Evolutionary conservation across 2,888 invertebrate species (phyloP).

Genomic region (Microctonus aethiopoides): DNA sequence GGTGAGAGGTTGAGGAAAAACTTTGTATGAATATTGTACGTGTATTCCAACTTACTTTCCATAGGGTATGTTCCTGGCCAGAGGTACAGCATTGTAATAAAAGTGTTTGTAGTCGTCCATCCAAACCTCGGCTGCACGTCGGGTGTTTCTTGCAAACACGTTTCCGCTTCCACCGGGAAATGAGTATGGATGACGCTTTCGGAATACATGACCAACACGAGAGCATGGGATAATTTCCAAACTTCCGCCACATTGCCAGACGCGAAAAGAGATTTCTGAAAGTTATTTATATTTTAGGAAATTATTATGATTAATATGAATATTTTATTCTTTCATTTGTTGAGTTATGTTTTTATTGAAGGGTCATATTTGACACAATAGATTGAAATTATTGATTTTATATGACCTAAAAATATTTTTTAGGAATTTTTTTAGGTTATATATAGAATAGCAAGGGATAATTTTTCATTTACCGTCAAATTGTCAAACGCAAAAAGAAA

Average conservation of each 20-base stretch:
- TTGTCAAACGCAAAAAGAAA: too few species aligned
- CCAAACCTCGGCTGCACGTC: slow-evolving; percentile 98
- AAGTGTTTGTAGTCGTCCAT: slow-evolving; percentile 98
- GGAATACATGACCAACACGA: slow-evolving; percentile 92
- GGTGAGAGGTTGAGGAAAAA: not conserved
- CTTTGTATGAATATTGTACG: not conserved
- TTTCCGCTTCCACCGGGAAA: slow-evolving; percentile 98
- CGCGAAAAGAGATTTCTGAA: slow-evolving; percentile 82
- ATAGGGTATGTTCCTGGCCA: slow-evolving; percentile 88
- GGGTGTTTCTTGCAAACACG: slow-evolving; percentile 95
- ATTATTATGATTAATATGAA: not conserved
- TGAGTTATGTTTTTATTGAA: slow-evolving; percentile 67
- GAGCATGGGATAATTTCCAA: slow-evolving; percentile 98
- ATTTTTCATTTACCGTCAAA: too few species aligned
- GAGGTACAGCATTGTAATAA: slow-evolving; percentile 92
- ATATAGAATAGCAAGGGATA: too few species aligned
- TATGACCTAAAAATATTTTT: too few species aligned
- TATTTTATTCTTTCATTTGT: not conserved
- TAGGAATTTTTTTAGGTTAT: too few species aligned
- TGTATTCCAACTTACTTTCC: slow-evolving; percentile 79
- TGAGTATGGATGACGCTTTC: slow-evolving; percentile 97
- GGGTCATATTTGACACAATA: too few species aligned
- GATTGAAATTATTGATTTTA: too few species aligned
- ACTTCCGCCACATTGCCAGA: slow-evolving; percentile 98
- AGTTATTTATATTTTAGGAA: slow-evolving; percentile 34